These are phyloP conservation scores for Turritopsis rubra DNA, from an alignment of 30 jellyfish, hydroid and myxozoan genomes.

Conservation along the genomic window DNA sequence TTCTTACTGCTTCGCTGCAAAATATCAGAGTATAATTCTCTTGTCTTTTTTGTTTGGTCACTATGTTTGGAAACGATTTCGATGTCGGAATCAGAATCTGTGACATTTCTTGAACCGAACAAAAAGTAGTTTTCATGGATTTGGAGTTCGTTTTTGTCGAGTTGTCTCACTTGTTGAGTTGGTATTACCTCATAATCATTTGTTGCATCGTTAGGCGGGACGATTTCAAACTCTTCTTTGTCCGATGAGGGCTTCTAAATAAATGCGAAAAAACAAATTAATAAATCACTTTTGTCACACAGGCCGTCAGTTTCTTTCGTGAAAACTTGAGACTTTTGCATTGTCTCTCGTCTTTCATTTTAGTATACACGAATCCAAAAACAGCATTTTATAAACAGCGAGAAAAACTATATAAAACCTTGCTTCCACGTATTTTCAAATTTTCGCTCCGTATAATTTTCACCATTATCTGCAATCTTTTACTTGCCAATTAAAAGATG, in stretches of 20 bases:
- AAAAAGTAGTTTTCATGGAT: conserved; percentile 11
- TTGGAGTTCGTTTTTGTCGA: not conserved
- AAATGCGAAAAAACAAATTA: not conserved
- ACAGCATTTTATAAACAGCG: no score
- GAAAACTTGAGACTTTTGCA: no score
- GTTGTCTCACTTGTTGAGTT: not conserved
- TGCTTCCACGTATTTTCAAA: not conserved
- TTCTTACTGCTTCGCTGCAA: not conserved
- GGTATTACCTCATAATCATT: conserved; percentile 1
- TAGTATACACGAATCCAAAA: no score
- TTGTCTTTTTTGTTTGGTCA: not conserved
- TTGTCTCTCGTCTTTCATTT: no score
- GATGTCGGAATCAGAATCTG: not conserved
- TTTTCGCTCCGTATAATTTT: not conserved
- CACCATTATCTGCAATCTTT: not conserved
- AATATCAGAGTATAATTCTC: not conserved
- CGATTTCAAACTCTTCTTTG: not conserved
- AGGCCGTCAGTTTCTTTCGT: not conserved
- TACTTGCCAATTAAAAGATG: not conserved
- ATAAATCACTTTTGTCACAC: not conserved
- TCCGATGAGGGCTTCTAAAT: not conserved
- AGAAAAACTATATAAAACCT: not conserved
- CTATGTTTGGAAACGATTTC: not conserved
- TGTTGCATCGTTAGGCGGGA: not conserved
- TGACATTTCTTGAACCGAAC: not conserved